These are phyloP conservation scores for Trichopria drosophilae DNA, from an alignment of 2,888 invertebrate genomes.

Conservation along the genomic window DNA sequence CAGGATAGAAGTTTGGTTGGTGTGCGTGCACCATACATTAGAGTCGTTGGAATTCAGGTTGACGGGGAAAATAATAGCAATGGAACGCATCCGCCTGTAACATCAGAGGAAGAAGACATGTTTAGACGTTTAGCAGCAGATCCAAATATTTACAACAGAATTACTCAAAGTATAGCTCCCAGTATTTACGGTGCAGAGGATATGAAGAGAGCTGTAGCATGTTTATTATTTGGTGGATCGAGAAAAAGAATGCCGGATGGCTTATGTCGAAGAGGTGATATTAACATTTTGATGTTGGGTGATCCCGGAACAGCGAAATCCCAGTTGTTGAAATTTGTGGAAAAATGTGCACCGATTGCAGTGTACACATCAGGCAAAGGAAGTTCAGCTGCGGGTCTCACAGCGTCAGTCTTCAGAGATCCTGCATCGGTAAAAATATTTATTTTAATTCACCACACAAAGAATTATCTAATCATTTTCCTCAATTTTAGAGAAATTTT, in stretches of 20 bases:
- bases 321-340: conserved; percentile 95
- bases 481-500: conserved; percentile 75
- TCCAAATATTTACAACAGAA: conserved; percentile 83
- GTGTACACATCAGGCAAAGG: conserved; percentile 99
- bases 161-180: conserved; percentile 91
- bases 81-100: conserved; percentile 58
- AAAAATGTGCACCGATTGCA: conserved; percentile 89
- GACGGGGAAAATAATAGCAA: conserved; percentile 78
- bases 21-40: conserved; percentile 90
- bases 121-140: conserved; percentile 83
- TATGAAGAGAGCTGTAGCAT: conserved; percentile 96
- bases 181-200: conserved; percentile 93
- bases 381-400: conserved; percentile 97
- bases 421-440: conserved; percentile 76
- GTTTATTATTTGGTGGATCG: conserved; percentile 90
- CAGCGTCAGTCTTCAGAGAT: conserved; percentile 95
- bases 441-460: too few relatives aligned
- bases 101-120: conserved; percentile 77
- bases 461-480: neutral
- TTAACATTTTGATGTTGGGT: conserved; percentile 91
- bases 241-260: conserved; percentile 92
- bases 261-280: conserved; percentile 91
- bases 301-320: conserved; percentile 99
- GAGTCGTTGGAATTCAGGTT: conserved; percentile 89
- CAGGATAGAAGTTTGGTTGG: conserved; percentile 83